These are phyloP conservation scores for Latrodectus geometricus DNA, from an alignment of 1,140 invertebrate species.

Conservation along the genomic window DNA sequence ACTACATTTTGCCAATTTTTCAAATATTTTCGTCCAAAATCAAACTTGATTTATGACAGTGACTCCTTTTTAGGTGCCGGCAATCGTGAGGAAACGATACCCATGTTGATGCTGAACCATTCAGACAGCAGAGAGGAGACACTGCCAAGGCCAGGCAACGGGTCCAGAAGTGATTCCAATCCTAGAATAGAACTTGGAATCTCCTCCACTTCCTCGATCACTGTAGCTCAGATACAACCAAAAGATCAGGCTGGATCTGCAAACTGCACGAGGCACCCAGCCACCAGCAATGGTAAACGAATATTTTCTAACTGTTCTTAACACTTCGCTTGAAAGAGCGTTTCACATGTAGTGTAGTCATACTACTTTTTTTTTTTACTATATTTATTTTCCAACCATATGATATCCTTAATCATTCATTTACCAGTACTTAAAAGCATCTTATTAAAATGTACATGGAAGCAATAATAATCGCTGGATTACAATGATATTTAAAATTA, in stretches of 20 bases:
- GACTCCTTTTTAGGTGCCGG: slow-evolving; percentile 41
- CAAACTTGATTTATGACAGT: too few relatives aligned
- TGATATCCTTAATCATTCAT: too few relatives aligned
- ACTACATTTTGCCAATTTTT: too few relatives aligned
- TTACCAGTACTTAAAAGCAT: too few relatives aligned
- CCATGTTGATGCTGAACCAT: slow-evolving; percentile 71
- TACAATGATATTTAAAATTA: too few relatives aligned
- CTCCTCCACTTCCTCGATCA: slow-evolving; percentile 22
- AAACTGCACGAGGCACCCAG: slow-evolving; percentile 48
- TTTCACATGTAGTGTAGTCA: too few relatives aligned
- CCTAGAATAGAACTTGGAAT: slow-evolving; percentile 14
- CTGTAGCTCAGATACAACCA: slow-evolving; percentile 13
- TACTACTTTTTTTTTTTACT: too few relatives aligned
- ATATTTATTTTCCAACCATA: too few relatives aligned
- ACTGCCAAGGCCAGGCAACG: slow-evolving; percentile 52
- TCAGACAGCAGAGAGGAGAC: slow-evolving; percentile 67
- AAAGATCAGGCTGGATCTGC: slow-evolving; percentile 26
- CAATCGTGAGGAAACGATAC: slow-evolving; percentile 70
- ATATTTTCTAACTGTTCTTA: not conserved
- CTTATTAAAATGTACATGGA: too few relatives aligned
- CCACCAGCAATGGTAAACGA: slow-evolving; percentile 30
- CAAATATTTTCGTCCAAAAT: too few relatives aligned
- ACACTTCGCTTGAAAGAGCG: not conserved
- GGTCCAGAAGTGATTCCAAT: not conserved
- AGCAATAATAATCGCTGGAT: too few relatives aligned